Base-by-base conservation (phyloP, 1,140 invertebrate species). In the Drosophila nebulosa region DNA sequence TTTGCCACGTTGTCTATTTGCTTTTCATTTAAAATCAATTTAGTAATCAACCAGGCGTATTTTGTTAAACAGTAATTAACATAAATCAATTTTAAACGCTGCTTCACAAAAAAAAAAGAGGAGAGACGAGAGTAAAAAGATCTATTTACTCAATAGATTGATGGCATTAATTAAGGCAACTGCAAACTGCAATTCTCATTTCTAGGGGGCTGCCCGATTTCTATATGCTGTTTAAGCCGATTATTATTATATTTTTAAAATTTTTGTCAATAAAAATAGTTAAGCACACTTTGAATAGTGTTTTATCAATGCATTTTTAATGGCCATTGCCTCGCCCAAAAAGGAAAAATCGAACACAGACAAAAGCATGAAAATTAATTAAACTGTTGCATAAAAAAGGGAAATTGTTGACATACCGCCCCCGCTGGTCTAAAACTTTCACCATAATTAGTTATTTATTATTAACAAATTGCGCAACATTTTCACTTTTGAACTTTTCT, bases 1-100 rank as follows among this genome's bases (percentile, higher is more conserved):
- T 14, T 46, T 46, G 14, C 16, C 16, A 21, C 16, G 16, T 6
- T 21, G 36, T 42, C 56, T 72, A 69, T 88, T 88, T 86, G 74
- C 68, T 76, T 81, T 75, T 81, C 68, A 88, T 88, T 81, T 78
- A 78, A 86, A 81, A 75, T 86, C 83, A 86, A 88, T 86, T 86
- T 83, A 76, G 83, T 68, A 72, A 79, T 83, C 81, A 83, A 62
- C 69, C 70, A 66, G 52, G 65, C 83, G 71, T 64, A 67, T 76
- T 88, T 78, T 88, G 71, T 81, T 88, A 70, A 88, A 88, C 83
- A 88, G 78, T 86, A 86, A 83, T 86, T 86, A 86, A 86, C 83
- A 79, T 83, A 88, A 86, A 86, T 83, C 71, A 88, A 83, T 86
- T 51, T 78, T 69, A 58, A 81, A 72, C 62, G 51, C 64, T 64